phyloP scores from a whole-genome alignment of 2,888 invertebrate genomes.

The Tipula confusa region DNA sequence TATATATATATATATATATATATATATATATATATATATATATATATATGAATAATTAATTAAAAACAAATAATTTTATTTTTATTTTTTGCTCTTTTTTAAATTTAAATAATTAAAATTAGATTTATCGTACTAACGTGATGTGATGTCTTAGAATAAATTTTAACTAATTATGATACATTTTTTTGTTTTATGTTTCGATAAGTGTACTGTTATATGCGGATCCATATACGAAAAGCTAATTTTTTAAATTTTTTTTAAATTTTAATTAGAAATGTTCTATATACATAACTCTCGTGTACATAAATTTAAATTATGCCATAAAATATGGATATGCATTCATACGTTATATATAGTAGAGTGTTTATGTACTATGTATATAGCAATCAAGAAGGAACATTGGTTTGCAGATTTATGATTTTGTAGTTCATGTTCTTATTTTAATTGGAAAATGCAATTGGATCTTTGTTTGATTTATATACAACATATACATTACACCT shows the following conservation, averaged over 20 bases:
- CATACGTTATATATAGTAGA: neutral
- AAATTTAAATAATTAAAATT: neutral
- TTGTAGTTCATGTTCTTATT: neutral
- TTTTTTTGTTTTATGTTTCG: neutral
- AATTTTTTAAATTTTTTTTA: neutral
- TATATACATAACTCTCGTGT: neutral
- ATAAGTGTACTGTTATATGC: constrained; percentile 8
- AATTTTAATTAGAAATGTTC: neutral
- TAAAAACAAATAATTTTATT: neutral
- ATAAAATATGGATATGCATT: neutral
- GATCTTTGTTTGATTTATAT: neutral
- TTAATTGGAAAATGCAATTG: neutral
- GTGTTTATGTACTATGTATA: neutral
- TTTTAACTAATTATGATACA: constrained; percentile 5
- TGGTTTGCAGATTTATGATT: neutral
- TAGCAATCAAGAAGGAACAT: neutral
- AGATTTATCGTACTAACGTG: neutral
- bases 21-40: no score
- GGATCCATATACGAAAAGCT: neutral
- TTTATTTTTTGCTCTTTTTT: neutral
- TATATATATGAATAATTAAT: neutral
- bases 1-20: no score
- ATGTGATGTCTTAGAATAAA: constrained; percentile 3
- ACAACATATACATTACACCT: neutral
- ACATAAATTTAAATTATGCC: neutral